Base-by-base conservation (phyloP, 2,113 vertebrate species). In the Calidris pugnax region DNA sequence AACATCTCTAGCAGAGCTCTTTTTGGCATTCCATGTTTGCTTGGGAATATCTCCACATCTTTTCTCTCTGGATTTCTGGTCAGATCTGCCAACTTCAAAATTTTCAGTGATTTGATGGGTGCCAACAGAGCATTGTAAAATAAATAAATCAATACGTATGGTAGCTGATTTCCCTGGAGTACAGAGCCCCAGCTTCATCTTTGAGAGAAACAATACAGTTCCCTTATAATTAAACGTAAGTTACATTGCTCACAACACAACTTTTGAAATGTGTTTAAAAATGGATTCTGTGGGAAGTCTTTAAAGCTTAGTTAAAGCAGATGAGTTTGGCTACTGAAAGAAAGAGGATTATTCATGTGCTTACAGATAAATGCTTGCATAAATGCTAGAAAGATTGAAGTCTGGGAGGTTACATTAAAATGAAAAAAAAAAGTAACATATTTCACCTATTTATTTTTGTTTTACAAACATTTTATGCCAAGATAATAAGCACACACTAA, bases 231-330 rank as follows among this genome's bases (percentile, higher is more conserved):
- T 92, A 93, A 93, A 66, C 0, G 0, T 43, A 57, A 88, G 76
- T 84, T 92, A 71, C 37, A 28, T 60, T 72, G 24, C 39, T 94
- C 19, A 86, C 2, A 22, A 82, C 37, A 67, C 22, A 69, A 48
- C 59, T 83, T 85, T 67, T 1, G 1, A 80, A 95, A 90, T 62
- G 68, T 77, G 47, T 72, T 93, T 69, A 83, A 87, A 69, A 96
- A 93, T 66, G 82, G 39, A 59, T 95, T 92, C 79, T 62, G 35
- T 93, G 88, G 71, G 85, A 80, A 73, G 50, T 4, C 45, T 91
- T 90, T 86, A 91, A 67, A 80, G 87, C 78, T 93, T 88, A 71
- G 30, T 86, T 92, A 94, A 93, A 96, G 85, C 32, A 96, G 93
- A 73, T 51, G 87, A 86, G 24, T 59, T 74, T 62, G 91, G 79